A percentile compares a stretch with the other conserved stretches of the same genome.
phyloP scores from a whole-genome alignment of 2,797 vertebrate genomes.

The Bradypus variegatus region DNA sequence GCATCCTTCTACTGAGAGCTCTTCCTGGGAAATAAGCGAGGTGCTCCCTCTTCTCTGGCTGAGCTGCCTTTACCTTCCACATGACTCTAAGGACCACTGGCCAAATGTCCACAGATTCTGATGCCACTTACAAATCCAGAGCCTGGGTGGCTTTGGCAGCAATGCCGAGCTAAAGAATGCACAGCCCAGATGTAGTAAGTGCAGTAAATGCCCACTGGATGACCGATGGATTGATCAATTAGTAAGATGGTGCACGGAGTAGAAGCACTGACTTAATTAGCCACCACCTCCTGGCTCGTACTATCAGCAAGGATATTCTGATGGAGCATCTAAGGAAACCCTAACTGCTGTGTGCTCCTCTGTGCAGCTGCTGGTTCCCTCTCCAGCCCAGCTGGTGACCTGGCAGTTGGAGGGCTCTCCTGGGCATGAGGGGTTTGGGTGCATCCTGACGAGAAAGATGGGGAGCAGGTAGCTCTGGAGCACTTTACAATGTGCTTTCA shows the following conservation, averaged over 20 bases:
- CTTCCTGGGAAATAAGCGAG: neutral
- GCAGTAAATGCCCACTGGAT: rapidly evolving
- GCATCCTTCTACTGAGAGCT: neutral
- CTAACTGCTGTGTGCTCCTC: neutral
- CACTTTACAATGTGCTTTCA: neutral
- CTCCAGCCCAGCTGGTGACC: too few species aligned
- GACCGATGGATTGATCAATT: neutral
- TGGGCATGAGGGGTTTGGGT: too few species aligned
- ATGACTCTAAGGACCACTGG: neutral
- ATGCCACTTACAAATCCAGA: neutral
- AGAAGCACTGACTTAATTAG: neutral
- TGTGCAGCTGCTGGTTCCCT: neutral
- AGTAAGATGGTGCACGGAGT: neutral
- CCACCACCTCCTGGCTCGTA: neutral
- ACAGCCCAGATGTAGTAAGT: neutral
- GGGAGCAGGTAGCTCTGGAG: neutral
- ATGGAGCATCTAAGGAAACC: neutral
- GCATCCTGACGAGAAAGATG: neutral
- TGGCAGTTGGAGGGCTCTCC: neutral
- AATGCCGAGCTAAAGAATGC: neutral
- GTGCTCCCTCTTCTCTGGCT: neutral
- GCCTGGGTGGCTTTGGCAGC: neutral
- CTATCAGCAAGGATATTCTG: neutral
- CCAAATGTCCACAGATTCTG: neutral
- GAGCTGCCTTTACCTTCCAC: neutral